Base-by-base conservation (phyloP, 2,797 vertebrate genomes). In the Helicolenus hilgendorfi region DNA sequence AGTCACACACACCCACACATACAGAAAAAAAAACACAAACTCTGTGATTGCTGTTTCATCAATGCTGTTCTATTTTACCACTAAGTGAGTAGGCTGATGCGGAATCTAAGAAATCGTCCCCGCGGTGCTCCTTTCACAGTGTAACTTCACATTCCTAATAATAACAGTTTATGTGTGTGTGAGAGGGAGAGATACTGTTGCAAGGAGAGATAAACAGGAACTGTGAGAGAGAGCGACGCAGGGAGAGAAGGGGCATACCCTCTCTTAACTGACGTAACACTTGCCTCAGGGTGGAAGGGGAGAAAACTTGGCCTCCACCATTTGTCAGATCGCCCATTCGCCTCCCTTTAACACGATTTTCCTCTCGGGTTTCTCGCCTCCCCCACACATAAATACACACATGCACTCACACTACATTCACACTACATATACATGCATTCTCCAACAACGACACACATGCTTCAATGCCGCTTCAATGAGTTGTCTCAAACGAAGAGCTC, bases 281-380 rank as follows among this genome's bases (percentile, higher is more conserved):
- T 84, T 14, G 74, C 92, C 83, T 91, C 59, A 31, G 73, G 89
- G 58, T 38, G 33, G 36, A 83, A 55, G 45, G 27, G 71, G 65
- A 80, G 56, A 68, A 77, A 72, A 63, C 10, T 53, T 78, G 77
- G 68, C 79, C 84, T 87, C 81, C 18, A 41, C 53, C 75, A 86
- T 93, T 91, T 90, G 72, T 87, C 85, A 87, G 67, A 74, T 33
- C 7, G 14, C 49, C 31, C 31, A 65, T 90, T 92, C 45, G 27
- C 76, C 41, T 86, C 29, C 76, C 49, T 85, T 90, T 72, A 86
- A 89, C 56, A 27, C 1, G 7, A 78, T 92, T 83, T 91, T 81
- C 70, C 81, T 83, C 41, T 63, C 31, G 20, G 72, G 56, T 58
- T 45, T 71, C 26, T 35, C 13, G 0, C 84, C 58, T 68, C 77